phyloP scores from a whole-genome alignment of 30 jellyfish, hydroid and myxozoan species.

The Sanderia malayensis region DNA sequence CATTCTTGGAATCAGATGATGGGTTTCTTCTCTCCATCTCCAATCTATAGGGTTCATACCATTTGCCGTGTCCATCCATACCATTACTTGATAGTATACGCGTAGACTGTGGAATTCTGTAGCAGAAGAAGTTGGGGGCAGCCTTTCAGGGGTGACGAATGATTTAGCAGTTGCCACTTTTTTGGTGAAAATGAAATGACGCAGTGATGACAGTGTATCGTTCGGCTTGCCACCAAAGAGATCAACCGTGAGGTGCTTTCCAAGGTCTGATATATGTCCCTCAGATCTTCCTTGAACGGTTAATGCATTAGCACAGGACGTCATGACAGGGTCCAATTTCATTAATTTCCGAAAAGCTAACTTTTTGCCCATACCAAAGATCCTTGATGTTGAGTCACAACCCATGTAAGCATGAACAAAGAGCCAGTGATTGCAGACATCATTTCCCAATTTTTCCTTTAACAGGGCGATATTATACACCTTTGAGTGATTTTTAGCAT shows the following conservation, averaged over 20 bases:
- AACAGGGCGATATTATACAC: background rate
- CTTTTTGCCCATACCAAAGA: background rate
- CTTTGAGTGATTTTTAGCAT: background rate
- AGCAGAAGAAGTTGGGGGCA: background rate
- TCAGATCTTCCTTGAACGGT: background rate
- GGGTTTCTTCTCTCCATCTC: conserved; percentile 1
- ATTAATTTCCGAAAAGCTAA: background rate
- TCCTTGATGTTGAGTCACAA: background rate
- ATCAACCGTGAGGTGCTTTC: background rate
- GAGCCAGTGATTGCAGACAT: background rate
- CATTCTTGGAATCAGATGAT: background rate
- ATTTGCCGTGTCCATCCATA: background rate
- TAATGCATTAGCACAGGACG: background rate
- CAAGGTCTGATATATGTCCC: background rate
- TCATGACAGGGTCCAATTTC: background rate
- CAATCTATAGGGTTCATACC: background rate
- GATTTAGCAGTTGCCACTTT: conserved; percentile 1
- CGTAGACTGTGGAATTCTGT: background rate
- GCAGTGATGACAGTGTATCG: conserved; percentile 2
- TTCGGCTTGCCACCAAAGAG: background rate
- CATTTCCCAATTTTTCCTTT: background rate
- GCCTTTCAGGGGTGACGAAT: conserved; percentile 3
- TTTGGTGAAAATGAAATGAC: background rate
- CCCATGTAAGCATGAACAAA: background rate
- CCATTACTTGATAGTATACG: background rate